Evolutionary conservation across 1,140 invertebrate species (phyloP).

Genomic region (Drepana arcuata): DNA sequence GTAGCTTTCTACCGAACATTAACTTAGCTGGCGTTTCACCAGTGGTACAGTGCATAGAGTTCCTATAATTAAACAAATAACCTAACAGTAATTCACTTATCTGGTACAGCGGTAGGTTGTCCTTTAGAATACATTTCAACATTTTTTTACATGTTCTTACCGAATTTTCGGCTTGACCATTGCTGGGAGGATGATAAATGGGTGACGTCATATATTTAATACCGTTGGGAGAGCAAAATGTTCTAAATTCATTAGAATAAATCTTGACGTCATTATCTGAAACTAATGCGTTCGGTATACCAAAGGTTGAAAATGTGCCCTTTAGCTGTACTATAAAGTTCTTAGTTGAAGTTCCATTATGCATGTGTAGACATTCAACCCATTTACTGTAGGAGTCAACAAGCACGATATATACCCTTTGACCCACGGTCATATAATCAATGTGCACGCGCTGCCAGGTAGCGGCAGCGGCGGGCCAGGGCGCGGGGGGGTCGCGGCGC

Average conservation of each 20-base stretch:
- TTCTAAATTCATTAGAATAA: conserved; percentile 2
- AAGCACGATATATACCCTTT: conserved; percentile 13
- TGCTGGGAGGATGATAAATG: not conserved
- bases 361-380: conserved; percentile 15
- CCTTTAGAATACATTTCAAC: conserved; percentile 7
- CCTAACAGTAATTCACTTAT: too few relatives aligned
- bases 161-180: not conserved
- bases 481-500: conserved; percentile 4
- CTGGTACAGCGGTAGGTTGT: too few relatives aligned
- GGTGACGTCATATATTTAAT: not conserved
- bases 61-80: too few relatives aligned
- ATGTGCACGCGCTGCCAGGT: conserved; percentile 12
- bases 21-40: too few relatives aligned
- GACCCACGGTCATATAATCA: conserved; percentile 14
- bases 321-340: conserved; percentile 12
- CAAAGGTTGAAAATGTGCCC: conserved; percentile 12
- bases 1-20: too few relatives aligned
- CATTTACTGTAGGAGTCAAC: conserved; percentile 15
- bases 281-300: conserved; percentile 11
- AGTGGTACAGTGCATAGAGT: too few relatives aligned
- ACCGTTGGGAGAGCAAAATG: not conserved
- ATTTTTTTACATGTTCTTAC: conserved; percentile 15
- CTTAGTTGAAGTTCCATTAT: conserved; percentile 5
- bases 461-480: conserved; percentile 1
- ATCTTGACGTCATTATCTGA: conserved; percentile 21